phyloP scores from a whole-genome alignment of 1,140 invertebrate genomes.

The Sweltsa coloradensis region DNA sequence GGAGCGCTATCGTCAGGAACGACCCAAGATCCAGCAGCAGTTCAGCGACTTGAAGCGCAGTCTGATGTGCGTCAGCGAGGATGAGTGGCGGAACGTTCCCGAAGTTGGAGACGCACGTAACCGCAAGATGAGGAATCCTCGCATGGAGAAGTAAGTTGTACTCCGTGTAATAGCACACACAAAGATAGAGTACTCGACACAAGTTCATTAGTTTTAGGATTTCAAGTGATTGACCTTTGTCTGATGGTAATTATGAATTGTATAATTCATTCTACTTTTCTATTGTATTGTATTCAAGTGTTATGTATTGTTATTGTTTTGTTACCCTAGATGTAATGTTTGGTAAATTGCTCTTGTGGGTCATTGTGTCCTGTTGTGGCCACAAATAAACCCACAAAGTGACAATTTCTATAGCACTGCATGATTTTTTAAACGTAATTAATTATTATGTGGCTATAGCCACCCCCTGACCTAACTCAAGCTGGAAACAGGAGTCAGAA shows the following conservation, averaged over 20 bases:
- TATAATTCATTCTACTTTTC: background rate
- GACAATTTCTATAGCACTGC: too few relatives aligned
- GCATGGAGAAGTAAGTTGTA: conserved; percentile 65
- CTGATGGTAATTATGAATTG: conserved; percentile 3
- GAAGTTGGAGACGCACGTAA: conserved; percentile 99
- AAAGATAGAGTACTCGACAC: background rate
- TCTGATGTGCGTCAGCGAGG: conserved; percentile 70
- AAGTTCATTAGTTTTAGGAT: background rate
- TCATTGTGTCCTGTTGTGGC: too few relatives aligned
- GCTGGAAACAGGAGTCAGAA: too few relatives aligned
- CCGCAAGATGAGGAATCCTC: conserved; percentile 87
- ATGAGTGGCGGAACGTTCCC: conserved; percentile 94
- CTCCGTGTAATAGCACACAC: background rate
- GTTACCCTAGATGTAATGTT: background rate
- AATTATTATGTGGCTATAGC: too few relatives aligned
- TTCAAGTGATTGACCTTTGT: background rate
- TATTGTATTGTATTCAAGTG: background rate
- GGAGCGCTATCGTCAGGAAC: conserved; percentile 94
- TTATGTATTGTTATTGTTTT: conserved; percentile 1
- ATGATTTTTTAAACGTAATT: too few relatives aligned
- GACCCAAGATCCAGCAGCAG: conserved; percentile 99
- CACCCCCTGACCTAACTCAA: too few relatives aligned
- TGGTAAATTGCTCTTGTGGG: too few relatives aligned
- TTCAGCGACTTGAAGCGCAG: conserved; percentile 97
- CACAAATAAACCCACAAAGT: too few relatives aligned